Base-by-base conservation (phyloP, 2,888 invertebrate genomes). In the Melipona bicolor region DNA sequence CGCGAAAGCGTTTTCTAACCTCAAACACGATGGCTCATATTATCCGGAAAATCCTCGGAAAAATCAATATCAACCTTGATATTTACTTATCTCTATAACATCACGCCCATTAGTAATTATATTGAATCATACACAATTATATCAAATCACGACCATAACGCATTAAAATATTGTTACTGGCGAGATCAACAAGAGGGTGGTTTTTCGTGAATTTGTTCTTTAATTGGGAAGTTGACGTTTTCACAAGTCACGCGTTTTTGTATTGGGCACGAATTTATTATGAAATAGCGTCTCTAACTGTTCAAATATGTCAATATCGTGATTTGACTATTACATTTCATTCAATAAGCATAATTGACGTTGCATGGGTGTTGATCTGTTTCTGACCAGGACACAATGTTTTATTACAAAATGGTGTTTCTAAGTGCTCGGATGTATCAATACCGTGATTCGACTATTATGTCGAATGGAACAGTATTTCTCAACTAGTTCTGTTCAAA, bases 21-120 rank as follows among this genome's bases (percentile, higher is more conserved):
- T 65, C 24, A 15, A 65, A 65, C n/a, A 15, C 4, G 43, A 6
- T 27, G 17, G 21, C 52, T 32, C 21, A 4, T 9, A 9, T 19
- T 43, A 43, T 49, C 19, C 13, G 69, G 21, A 32, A 32, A 69
- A 56, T 71, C 27, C 43, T 59, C 43, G 59, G 27, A 61, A 61
- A 27, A 71, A 71, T 71, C 71, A 71, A 71, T 71, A 71, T 43
- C 49, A 43, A 71, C 52, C 52, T n/a, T 52, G 19, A 52, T 19
- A 19, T 52, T 19, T 43, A 43, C 43, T 43, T 43, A 43, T 43
- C 43, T 43, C 11, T 43, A 11, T 9, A 43, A 43, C 43, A 43
- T 43, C 43, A 43, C 43, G 43, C 43, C 43, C 43, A 43, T 36
- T 36, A 36, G 36, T 36, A 36, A 36, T 9, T 36, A 36, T 36